Base-by-base conservation (phyloP, 2,888 invertebrate species). In the Drosophila colorata region DNA sequence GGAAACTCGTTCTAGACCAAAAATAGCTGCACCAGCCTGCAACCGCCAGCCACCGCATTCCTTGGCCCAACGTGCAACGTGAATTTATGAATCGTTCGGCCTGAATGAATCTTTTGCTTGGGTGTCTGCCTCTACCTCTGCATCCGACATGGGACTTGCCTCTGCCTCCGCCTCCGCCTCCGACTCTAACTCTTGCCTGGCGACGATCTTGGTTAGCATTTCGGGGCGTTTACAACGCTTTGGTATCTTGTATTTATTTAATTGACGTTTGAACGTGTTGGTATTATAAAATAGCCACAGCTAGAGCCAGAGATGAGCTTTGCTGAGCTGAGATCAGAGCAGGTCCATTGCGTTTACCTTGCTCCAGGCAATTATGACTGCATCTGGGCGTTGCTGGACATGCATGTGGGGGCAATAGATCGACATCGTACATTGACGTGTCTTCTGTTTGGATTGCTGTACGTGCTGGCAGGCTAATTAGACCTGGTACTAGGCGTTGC, bases 231-330 rank as follows among this genome's bases (percentile, higher is more conserved):
- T 84, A 84, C 84, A 84, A 84, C 87, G 88, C 85, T 84, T 86
- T 86, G 85, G 85, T 84, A 86, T 86, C 85, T 86, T 86, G 88
- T 86, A 88, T 80, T 81, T 86, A 86, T 87, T 86, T 86, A 86
- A 86, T 86, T 86, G 85, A 86, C 85, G 85, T 86, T 84, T 84
- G 79, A 77, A 86, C 88, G 85, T 87, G 83, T 88, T 84, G 83
- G 83, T 80, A 84, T 88, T 84, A 84, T 77, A 84, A 84, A 86
- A 83, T 79, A 86, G 80, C 69, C 88, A 73, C 47, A 53, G 35
- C 53, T 43, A 49, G 18, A 59, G 44, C 37, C 43, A 49, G 4
- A 31, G 8, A n/a, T 9, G 18, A 55, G n/a, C 46, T 14, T 3
- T 6, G 14, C 47, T 16, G 35, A 31, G 41, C 46, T 43, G 11